Evolutionary conservation across 2,888 invertebrate genomes (phyloP), one percentile per base, ranked within the genome.

Genomic region (Tricholauxania praeusta): DNA sequence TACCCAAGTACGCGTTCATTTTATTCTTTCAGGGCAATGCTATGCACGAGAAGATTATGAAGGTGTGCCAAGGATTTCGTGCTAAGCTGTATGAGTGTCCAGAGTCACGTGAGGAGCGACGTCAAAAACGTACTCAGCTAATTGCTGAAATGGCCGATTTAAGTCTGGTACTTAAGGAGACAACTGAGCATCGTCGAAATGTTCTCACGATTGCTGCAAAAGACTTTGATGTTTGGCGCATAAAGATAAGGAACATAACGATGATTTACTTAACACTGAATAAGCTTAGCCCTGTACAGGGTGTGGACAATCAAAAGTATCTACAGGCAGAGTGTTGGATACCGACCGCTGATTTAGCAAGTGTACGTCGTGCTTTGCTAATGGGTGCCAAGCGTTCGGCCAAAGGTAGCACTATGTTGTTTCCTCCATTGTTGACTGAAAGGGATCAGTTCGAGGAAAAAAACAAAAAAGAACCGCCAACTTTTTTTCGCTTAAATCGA

Each of bases 261-360:
- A 95, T 95, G 6, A 94, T 96, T 80, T 97, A 96, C 87, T 94
- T 96, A 84, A 93, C 94, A 0, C 89, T 97, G 80, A 98, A 98
- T 88, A 91, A 95, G 86, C 94, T 97, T 88, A 94, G 93, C 82
- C 91, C 94, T 88, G 94, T 96, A 80, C 94, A 94, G 6, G 92
- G 94, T 0, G 32, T 74, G 47, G 72, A 80, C 1, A 72, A 32
- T 91, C 93, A 88, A 92, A 95, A 86, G 92, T 96, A 87, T 89
- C 93, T 77, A 92, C 95, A 98, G 76, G 95, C 93, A 0, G 96
- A 96, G 86, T 94, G 95, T 83, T 96, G 95, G 95, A 92, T 94
- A 75, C 95, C 96, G 0, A 89, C 89, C 1, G 87, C 88, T 17
- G 93, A 95, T 78, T 84, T 95, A 7, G 88, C 90, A 19, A 84